Conservation (phyloP, 2,888 invertebrate genomes). For the Therioaphis trifolii region DNA sequence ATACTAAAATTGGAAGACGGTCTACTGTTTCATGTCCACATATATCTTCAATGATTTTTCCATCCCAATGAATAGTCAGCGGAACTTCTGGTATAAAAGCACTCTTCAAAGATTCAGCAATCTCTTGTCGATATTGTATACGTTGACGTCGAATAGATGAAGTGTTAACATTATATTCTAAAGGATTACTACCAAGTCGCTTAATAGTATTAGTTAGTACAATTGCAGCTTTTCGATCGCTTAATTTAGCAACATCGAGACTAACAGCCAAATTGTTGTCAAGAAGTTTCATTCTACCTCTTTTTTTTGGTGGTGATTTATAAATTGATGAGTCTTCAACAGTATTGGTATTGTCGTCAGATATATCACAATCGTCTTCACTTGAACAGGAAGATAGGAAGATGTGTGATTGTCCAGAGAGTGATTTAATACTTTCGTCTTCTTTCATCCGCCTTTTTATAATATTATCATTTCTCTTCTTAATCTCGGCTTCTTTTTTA, state of each 20-base stretch:
- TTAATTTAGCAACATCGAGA: slow-evolving; percentile 13
- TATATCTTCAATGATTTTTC: slow-evolving; percentile 37
- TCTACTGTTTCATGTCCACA: slow-evolving; percentile 23
- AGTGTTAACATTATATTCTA: slow-evolving; percentile 11
- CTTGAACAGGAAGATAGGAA: slow-evolving; percentile 8
- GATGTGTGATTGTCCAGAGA: not conserved
- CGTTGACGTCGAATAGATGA: slow-evolving; percentile 38
- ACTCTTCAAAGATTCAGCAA: too few species aligned
- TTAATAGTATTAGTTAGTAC: slow-evolving; percentile 26
- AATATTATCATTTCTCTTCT: not conserved
- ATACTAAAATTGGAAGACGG: slow-evolving; percentile 42
- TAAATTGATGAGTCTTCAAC: not conserved
- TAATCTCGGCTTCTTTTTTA: slow-evolving; percentile 5
- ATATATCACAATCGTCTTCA: slow-evolving; percentile 25
- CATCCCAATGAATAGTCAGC: slow-evolving; percentile 44
- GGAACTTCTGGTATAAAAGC: slow-evolving; percentile 28
- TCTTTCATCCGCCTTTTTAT: slow-evolving; percentile 11
- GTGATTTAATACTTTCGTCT: slow-evolving; percentile 18
- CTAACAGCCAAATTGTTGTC: not conserved
- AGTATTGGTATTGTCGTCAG: not conserved
- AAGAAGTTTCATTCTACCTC: too few species aligned
- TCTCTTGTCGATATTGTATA: slow-evolving; percentile 16
- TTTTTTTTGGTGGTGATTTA: slow-evolving; percentile 10
- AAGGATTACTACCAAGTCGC: slow-evolving; percentile 36
- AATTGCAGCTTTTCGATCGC: slow-evolving; percentile 5